These are phyloP conservation scores for Hephaestus fuliginosus DNA, from an alignment of 2,797 vertebrate genomes.

Conservation along the genomic window DNA sequence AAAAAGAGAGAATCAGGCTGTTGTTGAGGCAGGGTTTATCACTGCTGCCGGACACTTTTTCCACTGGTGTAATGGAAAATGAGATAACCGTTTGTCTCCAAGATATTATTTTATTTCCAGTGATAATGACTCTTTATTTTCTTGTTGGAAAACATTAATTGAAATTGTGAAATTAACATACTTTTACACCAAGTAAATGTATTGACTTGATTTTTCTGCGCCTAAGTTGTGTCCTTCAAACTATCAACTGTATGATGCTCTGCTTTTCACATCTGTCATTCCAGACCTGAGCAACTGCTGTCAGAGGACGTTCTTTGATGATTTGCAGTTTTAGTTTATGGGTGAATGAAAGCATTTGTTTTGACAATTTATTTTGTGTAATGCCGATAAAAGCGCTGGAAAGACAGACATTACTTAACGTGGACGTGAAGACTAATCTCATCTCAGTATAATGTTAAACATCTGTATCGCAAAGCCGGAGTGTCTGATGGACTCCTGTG, in stretches of 20 bases:
- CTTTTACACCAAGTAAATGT: neutral
- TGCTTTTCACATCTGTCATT: constrained; percentile 36
- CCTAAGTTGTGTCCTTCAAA: constrained; percentile 3
- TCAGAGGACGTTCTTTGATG: neutral
- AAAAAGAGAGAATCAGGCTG: constrained; percentile 79
- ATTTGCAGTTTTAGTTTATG: neutral
- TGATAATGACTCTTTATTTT: constrained; percentile 26
- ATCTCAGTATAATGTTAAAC: constrained; percentile 48
- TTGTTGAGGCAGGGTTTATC: constrained; percentile 75
- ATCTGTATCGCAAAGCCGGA: constrained; percentile 48
- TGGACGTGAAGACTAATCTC: constrained; percentile 24
- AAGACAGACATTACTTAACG: constrained; percentile 14
- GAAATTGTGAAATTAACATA: neutral
- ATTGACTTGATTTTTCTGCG: constrained; percentile 1
- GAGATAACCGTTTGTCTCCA: constrained; percentile 55
- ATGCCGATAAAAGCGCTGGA: constrained; percentile 14
- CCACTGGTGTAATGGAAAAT: constrained; percentile 71
- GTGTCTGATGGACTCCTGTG: constrained; percentile 37
- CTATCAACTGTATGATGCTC: neutral
- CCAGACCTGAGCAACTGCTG: constrained; percentile 18
- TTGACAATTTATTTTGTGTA: constrained; percentile 19
- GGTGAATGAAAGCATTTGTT: constrained; percentile 5
- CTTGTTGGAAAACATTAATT: constrained; percentile 32
- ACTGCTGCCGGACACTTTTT: constrained; percentile 66
- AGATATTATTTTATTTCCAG: constrained; percentile 51